Base-by-base conservation (phyloP, 2,797 vertebrate genomes). In the Sciurus vulgaris region DNA sequence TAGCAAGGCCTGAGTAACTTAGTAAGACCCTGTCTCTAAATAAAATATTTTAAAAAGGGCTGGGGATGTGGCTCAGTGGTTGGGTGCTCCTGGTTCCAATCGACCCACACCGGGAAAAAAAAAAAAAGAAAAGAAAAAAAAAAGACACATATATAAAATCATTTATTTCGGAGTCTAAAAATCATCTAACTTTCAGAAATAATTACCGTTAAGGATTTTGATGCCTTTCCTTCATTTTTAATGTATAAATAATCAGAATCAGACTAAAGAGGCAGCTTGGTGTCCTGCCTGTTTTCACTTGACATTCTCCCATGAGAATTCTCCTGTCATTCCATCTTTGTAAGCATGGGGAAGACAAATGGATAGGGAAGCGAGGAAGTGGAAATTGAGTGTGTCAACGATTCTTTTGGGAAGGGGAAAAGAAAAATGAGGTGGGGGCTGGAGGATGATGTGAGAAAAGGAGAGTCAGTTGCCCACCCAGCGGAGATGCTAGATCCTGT, bases 201-300 rank as follows among this genome's bases (percentile, higher is more conserved):
- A 69, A 69, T 47, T 9, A n/a, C 22, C 15, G 4, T 93, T 86
- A n/a, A 47, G 79, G 44, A 77, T 72, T 76, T 51, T 47, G 54
- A 51, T 86, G 49, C 28, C 33, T 92, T 94, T 38, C 65, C 47
- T 92, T 63, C 14, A 4, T 47, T 85, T 88, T 77, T 87, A 88
- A 91, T 11, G 13, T 44, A 30, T 26, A 56, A 77, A n/a, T 95
- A 85, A 88, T 49, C 13, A 2, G n/a, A 24, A 61, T 88, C 56
- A 17, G 26, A 47, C 61, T 7, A n/a, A 89, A 76, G 33, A n/a
- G 3, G n/a, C 44, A 54, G 67, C 54, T 79, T 69, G 30, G 4
- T 4, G 15, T 33, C 73, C 26, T 8, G 7, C 33, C 44, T 49
- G 41, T 72, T 49, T 84, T 65, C 70, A 12, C 30, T 51, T 30